phyloP scores from a whole-genome alignment of 2,888 invertebrate genomes.

The Taphrorychus bicolor region DNA sequence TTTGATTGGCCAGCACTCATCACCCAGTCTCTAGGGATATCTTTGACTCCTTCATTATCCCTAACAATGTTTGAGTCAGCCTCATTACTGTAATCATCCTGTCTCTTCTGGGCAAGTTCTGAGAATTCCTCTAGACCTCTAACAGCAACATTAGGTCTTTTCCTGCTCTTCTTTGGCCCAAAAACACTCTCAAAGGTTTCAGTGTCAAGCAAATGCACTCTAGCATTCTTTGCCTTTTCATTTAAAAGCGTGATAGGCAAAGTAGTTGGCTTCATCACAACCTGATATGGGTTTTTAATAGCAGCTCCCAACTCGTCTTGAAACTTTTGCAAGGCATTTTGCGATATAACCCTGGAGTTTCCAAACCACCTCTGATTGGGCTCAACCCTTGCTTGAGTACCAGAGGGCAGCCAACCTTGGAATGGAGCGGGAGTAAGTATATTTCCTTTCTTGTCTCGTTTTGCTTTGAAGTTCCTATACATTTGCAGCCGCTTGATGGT shows the following conservation, averaged over 20 bases:
- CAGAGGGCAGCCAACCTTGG: conserved; percentile 88
- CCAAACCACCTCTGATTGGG: conserved; percentile 99
- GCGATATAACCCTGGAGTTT: conserved; percentile 96
- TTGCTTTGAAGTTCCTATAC: conserved; percentile 98
- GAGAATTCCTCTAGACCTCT: conserved; percentile 81
- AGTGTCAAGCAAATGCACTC: conserved; percentile 95
- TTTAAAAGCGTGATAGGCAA: conserved; percentile 93
- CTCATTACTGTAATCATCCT: conserved; percentile 78
- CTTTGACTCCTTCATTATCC: conserved; percentile 81
- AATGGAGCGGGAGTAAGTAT: conserved; percentile 95
- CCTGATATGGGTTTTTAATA: conserved; percentile 95
- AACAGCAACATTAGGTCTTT: conserved; percentile 81
- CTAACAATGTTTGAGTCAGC: conserved; percentile 86
- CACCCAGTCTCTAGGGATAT: conserved; percentile 89
- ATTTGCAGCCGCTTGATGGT: conserved; percentile 97
- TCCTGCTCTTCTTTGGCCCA: conserved; percentile 92
- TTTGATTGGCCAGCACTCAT: conserved; percentile 96
- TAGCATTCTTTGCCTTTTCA: conserved; percentile 86
- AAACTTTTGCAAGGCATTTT: conserved; percentile 86
- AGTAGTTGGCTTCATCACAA: conserved; percentile 95
- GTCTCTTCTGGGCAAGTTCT: conserved; percentile 73
- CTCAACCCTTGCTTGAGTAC: conserved; percentile 92
- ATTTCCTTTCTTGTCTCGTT: conserved; percentile 87
- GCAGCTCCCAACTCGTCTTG: conserved; percentile 95
- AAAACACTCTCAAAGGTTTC: conserved; percentile 95